A percentile compares a stretch with the other conserved stretches of the same genome.
These are phyloP conservation scores for Clamator glandarius DNA, from an alignment of 2,797 vertebrate species.

Conservation along the genomic window DNA sequence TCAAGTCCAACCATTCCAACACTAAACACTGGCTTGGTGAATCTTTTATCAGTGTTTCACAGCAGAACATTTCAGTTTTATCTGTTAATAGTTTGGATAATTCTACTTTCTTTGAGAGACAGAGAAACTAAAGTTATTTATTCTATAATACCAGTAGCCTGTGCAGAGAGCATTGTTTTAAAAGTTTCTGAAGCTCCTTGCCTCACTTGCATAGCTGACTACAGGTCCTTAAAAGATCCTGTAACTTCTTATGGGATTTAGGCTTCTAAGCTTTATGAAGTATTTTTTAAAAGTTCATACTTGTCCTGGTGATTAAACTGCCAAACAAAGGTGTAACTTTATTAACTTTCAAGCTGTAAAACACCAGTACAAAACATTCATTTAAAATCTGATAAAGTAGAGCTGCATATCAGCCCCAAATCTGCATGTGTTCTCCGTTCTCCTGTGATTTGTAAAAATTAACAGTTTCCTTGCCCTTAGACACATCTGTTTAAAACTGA, in stretches of 20 bases:
- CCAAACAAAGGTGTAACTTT: not conserved
- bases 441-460: not conserved
- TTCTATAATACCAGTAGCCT: not conserved
- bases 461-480: not conserved
- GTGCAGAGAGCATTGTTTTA: not conserved
- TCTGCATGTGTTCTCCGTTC: not conserved
- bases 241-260: not conserved
- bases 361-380: not conserved
- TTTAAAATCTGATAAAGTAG: not conserved
- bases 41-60: not conserved
- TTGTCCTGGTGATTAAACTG: not conserved
- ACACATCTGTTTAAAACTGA: not conserved
- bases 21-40: too few relatives aligned
- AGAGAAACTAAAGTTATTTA: not conserved
- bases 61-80: not conserved
- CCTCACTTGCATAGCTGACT: not conserved
- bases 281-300: not conserved
- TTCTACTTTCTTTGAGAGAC: not conserved
- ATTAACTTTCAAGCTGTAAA: not conserved
- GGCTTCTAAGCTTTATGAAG: not conserved
- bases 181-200: not conserved
- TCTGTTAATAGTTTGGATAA: not conserved
- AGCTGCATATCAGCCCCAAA: not conserved
- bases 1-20: too few relatives aligned
- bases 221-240: not conserved